These are phyloP conservation scores for Catonia carolina DNA, from an alignment of 2,888 invertebrate species.

Conservation along the genomic window DNA sequence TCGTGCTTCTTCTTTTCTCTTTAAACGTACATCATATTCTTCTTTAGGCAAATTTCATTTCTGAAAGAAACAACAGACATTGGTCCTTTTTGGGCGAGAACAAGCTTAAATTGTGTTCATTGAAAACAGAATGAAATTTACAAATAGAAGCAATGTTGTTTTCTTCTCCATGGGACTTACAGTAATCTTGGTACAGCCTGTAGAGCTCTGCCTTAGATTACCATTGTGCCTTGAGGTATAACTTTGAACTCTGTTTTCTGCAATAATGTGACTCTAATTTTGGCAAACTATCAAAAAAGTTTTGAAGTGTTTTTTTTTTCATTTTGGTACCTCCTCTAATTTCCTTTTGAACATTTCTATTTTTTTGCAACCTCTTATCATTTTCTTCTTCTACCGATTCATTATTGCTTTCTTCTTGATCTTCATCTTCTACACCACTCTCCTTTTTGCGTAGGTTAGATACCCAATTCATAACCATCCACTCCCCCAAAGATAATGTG, in stretches of 20 bases:
- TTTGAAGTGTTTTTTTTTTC: conserved; percentile 1
- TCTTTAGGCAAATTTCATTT: background rate
- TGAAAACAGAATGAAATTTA: conserved; percentile 5
- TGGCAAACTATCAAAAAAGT: conserved; percentile 15
- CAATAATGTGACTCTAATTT: conserved; percentile 18
- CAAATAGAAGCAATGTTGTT: background rate
- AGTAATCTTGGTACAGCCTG: background rate
- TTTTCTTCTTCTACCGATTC: background rate
- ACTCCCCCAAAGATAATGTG: conserved; percentile 2
- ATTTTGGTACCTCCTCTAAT: too few relatives aligned
- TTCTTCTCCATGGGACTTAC: conserved; percentile 4
- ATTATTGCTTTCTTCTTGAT: conserved; percentile 1
- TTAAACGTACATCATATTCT: background rate
- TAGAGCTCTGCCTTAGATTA: conserved; percentile 14
- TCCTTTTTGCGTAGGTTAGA: too few relatives aligned
- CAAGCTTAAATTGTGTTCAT: conserved; percentile 7
- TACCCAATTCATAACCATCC: background rate
- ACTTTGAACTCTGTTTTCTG: conserved; percentile 10
- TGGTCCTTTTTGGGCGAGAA: conserved; percentile 13
- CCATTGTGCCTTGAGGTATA: conserved; percentile 16
- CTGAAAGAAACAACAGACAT: conserved; percentile 2
- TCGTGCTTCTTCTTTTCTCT: conserved; percentile 9
- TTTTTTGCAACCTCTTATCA: background rate
- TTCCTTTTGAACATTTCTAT: background rate
- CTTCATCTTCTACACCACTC: too few relatives aligned